Evolutionary conservation across 2,888 invertebrate genomes (phyloP).

Genomic region (Trypoxylon attenuatum): DNA sequence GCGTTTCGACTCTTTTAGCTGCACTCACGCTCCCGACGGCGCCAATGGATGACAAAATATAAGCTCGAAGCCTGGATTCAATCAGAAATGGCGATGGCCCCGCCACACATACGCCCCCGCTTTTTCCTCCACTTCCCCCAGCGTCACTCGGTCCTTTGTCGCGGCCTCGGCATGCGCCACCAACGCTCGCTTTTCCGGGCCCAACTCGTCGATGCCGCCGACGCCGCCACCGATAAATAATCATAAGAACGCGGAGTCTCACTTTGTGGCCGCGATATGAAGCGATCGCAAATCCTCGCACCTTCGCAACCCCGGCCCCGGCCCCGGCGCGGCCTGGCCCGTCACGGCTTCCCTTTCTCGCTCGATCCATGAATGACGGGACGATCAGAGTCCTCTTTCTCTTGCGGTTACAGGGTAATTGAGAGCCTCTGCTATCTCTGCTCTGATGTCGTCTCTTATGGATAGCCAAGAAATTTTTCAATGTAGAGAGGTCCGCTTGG

Average conservation of each 20-base stretch:
- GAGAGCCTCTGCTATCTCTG: constrained; percentile 23
- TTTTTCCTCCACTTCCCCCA: constrained; percentile 20
- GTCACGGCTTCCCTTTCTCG: not conserved
- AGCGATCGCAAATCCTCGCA: constrained; percentile 57
- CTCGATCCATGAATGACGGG: not conserved
- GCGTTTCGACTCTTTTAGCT: constrained; percentile 62
- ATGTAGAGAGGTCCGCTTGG: not conserved
- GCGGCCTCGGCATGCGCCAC: constrained; percentile 44
- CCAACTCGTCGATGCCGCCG: too few relatives aligned
- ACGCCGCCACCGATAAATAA: constrained; percentile 72
- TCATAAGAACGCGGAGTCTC: constrained; percentile 65
- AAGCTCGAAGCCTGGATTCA: constrained; percentile 72
- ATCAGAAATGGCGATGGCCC: constrained; percentile 72
- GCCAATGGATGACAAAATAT: constrained; percentile 72
- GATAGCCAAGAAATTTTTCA: not conserved
- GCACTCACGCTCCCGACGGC: constrained; percentile 64
- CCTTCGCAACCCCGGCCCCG: constrained; percentile 31
- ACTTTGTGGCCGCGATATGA: constrained; percentile 60
- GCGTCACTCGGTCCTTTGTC: constrained; percentile 21
- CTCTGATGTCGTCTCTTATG: not conserved
- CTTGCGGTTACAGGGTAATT: constrained; percentile 29
- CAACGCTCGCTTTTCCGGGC: constrained; percentile 49
- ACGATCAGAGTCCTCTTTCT: constrained; percentile 27
- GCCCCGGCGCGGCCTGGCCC: not conserved
- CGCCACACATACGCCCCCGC: constrained; percentile 20